Conservation (phyloP, 2,888 invertebrate species). For the Oligia fasciuncula region DNA sequence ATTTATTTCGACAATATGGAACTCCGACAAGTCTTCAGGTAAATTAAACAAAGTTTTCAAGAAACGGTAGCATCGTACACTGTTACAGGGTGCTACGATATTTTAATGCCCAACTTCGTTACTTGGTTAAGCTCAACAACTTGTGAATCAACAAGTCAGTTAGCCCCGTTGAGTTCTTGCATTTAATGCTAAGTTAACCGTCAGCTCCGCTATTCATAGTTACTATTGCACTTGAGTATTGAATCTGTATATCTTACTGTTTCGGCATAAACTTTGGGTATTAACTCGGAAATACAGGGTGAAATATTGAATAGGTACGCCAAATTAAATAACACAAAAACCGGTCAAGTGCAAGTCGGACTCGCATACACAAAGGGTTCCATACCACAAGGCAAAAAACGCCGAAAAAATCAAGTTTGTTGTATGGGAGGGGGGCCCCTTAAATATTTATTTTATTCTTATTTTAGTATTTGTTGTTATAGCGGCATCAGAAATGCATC, state of each 20-base stretch:
- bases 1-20: too few species aligned
- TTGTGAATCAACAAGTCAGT: slow-evolving; percentile 74
- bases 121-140: slow-evolving; percentile 54
- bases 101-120: slow-evolving; percentile 67
- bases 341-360: too few species aligned
- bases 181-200: slow-evolving; percentile 50
- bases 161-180: slow-evolving; percentile 45
- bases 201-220: slow-evolving; percentile 42
- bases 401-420: too few species aligned
- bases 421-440: too few species aligned
- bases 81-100: slow-evolving; percentile 62
- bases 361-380: too few species aligned
- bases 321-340: background rate
- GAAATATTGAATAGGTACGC: background rate
- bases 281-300: slow-evolving; percentile 14
- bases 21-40: background rate
- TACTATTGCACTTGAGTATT: slow-evolving; percentile 46
- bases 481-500: too few species aligned
- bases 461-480: too few species aligned
- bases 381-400: too few species aligned
- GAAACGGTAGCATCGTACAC: slow-evolving; percentile 58
- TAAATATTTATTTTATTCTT: too few species aligned
- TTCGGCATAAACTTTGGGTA: slow-evolving; percentile 23
- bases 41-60: slow-evolving; percentile 68
- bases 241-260: slow-evolving; percentile 24